phyloP scores from a whole-genome alignment of 2,797 vertebrate genomes.

The Alfaro cultratus region DNA sequence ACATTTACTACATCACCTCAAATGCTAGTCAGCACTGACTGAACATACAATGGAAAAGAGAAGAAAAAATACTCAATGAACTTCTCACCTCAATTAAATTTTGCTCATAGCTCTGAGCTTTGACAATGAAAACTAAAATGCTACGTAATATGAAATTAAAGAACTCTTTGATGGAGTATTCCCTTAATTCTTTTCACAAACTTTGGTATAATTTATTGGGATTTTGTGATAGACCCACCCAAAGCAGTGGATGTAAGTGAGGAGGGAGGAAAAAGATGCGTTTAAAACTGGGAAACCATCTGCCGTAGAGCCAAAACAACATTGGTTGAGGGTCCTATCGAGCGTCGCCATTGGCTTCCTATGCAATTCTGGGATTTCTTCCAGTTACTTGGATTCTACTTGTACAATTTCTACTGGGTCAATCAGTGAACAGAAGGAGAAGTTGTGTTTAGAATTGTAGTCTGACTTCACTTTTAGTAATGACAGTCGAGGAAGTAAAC shows the following conservation, averaged over 20 bases:
- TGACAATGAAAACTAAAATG: neutral
- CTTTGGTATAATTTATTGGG: neutral
- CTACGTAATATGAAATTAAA: too few species aligned
- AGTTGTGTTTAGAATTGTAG: too few species aligned
- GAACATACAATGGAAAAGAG: neutral
- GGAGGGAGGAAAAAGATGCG: neutral
- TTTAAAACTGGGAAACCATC: neutral
- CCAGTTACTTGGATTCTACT: too few species aligned
- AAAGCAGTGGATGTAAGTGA: neutral
- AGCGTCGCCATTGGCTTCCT: too few species aligned
- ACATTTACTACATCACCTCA: neutral
- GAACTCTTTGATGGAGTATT: neutral
- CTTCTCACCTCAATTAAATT: neutral
- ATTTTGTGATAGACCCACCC: neutral
- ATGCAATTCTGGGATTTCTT: too few species aligned
- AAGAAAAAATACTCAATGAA: neutral
- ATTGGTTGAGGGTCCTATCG: neutral
- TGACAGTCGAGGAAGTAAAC: too few species aligned
- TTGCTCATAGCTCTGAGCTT: neutral
- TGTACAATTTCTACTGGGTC: too few species aligned
- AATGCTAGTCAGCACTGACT: constrained; percentile 1
- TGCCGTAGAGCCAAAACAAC: neutral
- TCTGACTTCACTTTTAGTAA: too few species aligned
- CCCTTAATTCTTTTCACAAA: neutral
- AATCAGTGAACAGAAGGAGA: too few species aligned